Evolutionary conservation across 2,888 invertebrate species (phyloP).

Genomic region (Troilus luridus): DNA sequence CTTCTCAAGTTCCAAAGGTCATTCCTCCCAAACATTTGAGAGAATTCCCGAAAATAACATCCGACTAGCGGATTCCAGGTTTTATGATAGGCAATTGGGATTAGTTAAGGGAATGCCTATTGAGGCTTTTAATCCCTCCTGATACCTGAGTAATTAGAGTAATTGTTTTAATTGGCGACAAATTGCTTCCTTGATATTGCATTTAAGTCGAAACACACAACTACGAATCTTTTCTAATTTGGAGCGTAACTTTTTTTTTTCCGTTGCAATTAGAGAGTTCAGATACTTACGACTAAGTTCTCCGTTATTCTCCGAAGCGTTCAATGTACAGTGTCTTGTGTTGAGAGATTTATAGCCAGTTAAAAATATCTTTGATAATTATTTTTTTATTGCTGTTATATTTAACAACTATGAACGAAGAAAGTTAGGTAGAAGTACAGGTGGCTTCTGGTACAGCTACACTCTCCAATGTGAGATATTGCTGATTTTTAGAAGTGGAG

Average conservation of each 20-base stretch:
- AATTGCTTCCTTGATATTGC: neutral
- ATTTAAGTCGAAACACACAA: neutral
- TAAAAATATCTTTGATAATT: neutral
- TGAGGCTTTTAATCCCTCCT: neutral
- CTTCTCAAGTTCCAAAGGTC: neutral
- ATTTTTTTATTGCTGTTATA: neutral
- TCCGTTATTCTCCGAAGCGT: neutral
- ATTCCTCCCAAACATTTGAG: neutral
- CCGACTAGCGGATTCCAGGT: neutral
- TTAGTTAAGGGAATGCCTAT: neutral
- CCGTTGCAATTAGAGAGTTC: neutral
- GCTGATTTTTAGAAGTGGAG: too few species aligned
- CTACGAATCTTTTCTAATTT: neutral
- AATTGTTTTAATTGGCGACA: neutral
- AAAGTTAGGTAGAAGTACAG: too few species aligned
- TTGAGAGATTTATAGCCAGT: neutral
- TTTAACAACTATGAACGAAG: too few species aligned
- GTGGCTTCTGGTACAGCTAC: too few species aligned
- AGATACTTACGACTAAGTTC: neutral
- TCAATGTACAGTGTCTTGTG: neutral
- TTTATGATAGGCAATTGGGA: slow-evolving; percentile 3
- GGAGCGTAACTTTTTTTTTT: neutral
- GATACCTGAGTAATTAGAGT: neutral
- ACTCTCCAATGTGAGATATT: too few species aligned
- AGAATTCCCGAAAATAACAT: slow-evolving; percentile 16